A percentile compares a stretch with the other conserved stretches of the same genome.
These are phyloP conservation scores for Sebastes taczanowskii DNA, from an alignment of 2,797 vertebrate genomes.

Conservation along the genomic window DNA sequence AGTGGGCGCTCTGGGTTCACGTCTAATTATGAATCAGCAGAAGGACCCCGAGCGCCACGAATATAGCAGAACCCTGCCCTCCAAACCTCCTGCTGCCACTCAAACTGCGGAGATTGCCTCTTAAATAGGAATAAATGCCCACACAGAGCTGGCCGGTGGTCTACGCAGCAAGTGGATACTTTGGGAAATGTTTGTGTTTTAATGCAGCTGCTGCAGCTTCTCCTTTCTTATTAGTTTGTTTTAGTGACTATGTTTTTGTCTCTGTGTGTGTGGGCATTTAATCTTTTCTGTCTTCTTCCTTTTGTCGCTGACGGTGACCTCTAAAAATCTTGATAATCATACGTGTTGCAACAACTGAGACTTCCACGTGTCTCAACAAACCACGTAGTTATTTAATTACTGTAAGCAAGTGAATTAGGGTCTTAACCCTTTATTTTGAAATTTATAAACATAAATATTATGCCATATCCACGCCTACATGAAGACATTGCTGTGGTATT, in stretches of 20 bases:
- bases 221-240: neutral
- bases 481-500: neutral
- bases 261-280: neutral
- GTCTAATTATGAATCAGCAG: slow-evolving; percentile 99
- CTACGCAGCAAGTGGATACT: neutral
- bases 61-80: slow-evolving; percentile 78
- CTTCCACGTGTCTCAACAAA: neutral
- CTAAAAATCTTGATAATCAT: neutral
- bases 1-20: slow-evolving; percentile 95
- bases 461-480: neutral
- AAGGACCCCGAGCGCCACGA: slow-evolving; percentile 87
- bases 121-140: slow-evolving; percentile 94
- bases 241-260: neutral
- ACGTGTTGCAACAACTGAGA: neutral
- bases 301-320: neutral
- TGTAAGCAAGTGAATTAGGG: neutral
- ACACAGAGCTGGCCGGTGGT: slow-evolving; percentile 79
- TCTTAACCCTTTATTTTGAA: neutral
- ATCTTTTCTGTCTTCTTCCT: neutral
- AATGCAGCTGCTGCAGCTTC: slow-evolving; percentile 14
- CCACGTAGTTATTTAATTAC: neutral
- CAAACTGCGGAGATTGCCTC: slow-evolving; percentile 91
- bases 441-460: neutral
- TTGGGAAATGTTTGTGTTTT: slow-evolving; percentile 36
- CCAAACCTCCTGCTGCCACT: slow-evolving; percentile 95